phyloP scores from a whole-genome alignment of 2,113 vertebrate species.

The Heliornis fulica region DNA sequence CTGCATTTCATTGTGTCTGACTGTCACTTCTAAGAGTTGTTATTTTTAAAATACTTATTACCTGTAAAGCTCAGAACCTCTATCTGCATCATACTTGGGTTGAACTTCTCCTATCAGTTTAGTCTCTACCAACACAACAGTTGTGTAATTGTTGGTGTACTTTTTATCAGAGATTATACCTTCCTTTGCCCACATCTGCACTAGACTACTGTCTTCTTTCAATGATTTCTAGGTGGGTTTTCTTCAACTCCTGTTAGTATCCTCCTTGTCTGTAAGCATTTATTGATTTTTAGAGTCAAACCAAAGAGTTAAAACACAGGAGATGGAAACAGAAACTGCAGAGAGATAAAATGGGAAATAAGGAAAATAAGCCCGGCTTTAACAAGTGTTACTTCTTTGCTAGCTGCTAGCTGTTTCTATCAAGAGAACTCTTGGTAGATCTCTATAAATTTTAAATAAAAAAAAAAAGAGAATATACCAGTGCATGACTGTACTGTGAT shows the following conservation, averaged over 20 bases:
- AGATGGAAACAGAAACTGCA: not conserved
- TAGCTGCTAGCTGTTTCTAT: conserved; percentile 75
- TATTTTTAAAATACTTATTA: not conserved
- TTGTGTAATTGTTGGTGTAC: not conserved
- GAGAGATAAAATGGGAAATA: not conserved
- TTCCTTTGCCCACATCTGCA: not conserved
- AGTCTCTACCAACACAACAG: not conserved
- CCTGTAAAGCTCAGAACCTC: not conserved
- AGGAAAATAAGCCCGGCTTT: conserved; percentile 68
- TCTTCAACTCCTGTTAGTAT: not conserved
- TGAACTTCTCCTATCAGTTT: not conserved
- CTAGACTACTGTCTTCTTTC: not conserved
- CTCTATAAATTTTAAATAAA: conserved; percentile 63
- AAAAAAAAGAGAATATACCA: conserved; percentile 13
- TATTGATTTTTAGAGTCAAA: conserved; percentile 34
- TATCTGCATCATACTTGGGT: not conserved
- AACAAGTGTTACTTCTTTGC: conserved; percentile 75
- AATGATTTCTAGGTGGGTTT: not conserved
- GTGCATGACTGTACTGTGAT: conserved; percentile 68
- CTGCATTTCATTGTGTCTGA: not conserved
- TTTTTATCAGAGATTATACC: not conserved
- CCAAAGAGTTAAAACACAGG: not conserved
- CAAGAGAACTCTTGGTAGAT: conserved; percentile 73
- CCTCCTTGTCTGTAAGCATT: not conserved
- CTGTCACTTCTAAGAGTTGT: not conserved